phyloP scores from a whole-genome alignment of 2,888 invertebrate genomes.

The Troides oblongomaculatus region DNA sequence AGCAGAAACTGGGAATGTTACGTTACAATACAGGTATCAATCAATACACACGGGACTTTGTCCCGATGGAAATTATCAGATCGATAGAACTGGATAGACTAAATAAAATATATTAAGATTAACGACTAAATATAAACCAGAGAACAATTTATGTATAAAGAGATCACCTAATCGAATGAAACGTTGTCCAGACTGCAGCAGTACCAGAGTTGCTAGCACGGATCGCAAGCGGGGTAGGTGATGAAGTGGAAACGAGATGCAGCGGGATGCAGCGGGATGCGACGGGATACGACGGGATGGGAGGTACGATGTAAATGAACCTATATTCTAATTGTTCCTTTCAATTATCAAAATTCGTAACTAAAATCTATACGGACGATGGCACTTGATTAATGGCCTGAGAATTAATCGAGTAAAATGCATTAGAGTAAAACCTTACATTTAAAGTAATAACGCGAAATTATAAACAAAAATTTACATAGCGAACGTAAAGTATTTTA shows the following conservation, averaged over 20 bases:
- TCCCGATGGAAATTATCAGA: constrained; percentile 44
- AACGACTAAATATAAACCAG: constrained; percentile 54
- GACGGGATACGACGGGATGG: constrained; percentile 22
- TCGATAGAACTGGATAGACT: constrained; percentile 58
- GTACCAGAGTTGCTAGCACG: constrained; percentile 63
- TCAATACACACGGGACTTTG: constrained; percentile 65
- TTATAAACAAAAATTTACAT: constrained; percentile 62
- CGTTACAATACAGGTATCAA: constrained; percentile 78
- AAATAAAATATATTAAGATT: constrained; percentile 64
- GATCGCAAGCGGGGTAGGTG: constrained; percentile 34
- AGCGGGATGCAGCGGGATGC: constrained; percentile 23
- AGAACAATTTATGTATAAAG: constrained; percentile 67
- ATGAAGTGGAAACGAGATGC: constrained; percentile 37
- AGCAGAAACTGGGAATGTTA: constrained; percentile 78
- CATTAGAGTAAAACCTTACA: constrained; percentile 72
- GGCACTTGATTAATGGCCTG: constrained; percentile 79
- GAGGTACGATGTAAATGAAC: constrained; percentile 36
- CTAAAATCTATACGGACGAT: constrained; percentile 74
- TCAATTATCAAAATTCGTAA: constrained; percentile 58
- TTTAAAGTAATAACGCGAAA: constrained; percentile 61
- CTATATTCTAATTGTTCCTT: constrained; percentile 61
- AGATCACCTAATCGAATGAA: constrained; percentile 66
- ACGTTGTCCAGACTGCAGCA: constrained; percentile 62
- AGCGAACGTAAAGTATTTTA: constrained; percentile 49
- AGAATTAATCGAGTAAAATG: constrained; percentile 79